Evolutionary conservation across 1,140 invertebrate genomes (phyloP), one percentile per base, ranked within the genome.

Genomic region (Artemia franciscana): DNA sequence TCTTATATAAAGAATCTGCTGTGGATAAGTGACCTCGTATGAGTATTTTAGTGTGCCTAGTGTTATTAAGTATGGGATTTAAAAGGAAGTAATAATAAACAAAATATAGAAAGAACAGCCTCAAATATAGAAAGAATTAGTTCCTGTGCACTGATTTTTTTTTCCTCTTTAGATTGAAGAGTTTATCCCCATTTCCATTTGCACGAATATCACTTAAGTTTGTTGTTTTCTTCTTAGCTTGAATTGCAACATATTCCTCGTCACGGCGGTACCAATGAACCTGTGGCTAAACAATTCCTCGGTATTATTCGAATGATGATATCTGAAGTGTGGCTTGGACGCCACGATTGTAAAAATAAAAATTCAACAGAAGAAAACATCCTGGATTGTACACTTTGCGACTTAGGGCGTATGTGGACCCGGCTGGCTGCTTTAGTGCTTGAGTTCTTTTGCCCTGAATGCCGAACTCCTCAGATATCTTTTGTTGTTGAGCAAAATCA

Each of bases 391-490:
- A 7, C 30, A 7, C 7, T n/a, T n/a, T 39, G 30, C 30, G 30
- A 39, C 30, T n/a, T 39, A 7, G 30, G 30, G 30, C 30, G n/a
- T 7, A 39, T 39, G 7, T 39, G 30, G 30, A 39, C 30, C 60
- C 26, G 70, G 66, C 62, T 74, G 23, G 51, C 68, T 12, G 57
- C 71, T 5, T 60, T 65, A 23, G 39, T 75, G n/a, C 65, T 71
- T 18, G 73, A 74, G 65, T 72, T 67, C 28, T 68, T 75, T 24
- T 72, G 30, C 30, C 30, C 30, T 39, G 30, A 39, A 39, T 15
- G 57, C 21, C 23, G 57, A 23, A 23, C 23, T 7, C 9, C 23
- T 9, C 57, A 58, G 23, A 23, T 9, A 7, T 58, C 9, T 12
- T 23, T 58, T 23, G 23, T 12, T 5, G 23, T 58, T 5, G 23